phyloP scores from a whole-genome alignment of 2,888 invertebrate species.

The Fragum fragum region DNA sequence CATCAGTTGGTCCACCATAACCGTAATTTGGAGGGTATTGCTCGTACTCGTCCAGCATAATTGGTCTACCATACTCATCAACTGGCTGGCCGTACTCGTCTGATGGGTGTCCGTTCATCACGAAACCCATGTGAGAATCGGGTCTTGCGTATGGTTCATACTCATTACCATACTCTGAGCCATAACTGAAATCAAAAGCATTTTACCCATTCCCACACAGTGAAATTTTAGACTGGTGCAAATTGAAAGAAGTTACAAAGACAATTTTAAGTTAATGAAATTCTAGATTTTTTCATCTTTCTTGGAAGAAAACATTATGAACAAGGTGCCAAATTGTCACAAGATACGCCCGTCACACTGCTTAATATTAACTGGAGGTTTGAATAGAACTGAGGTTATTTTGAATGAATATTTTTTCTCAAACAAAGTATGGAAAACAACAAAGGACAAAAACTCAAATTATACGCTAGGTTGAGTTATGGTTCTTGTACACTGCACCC shows the following conservation, averaged over 20 bases:
- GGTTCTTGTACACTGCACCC: too few relatives aligned
- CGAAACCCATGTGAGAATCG: constrained; percentile 83
- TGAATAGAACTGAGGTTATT: too few relatives aligned
- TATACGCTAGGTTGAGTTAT: too few relatives aligned
- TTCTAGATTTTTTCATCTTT: neutral
- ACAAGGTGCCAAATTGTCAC: neutral
- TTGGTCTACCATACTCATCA: constrained; percentile 69
- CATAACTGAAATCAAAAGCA: constrained; percentile 66
- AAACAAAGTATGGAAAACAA: too few relatives aligned
- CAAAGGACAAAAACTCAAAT: too few relatives aligned
- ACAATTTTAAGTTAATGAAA: too few relatives aligned
- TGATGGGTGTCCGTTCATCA: constrained; percentile 74
- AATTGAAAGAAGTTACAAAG: too few relatives aligned
- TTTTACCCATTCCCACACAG: too few relatives aligned
- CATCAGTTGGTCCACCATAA: constrained; percentile 23
- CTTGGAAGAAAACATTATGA: neutral
- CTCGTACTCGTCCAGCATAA: constrained; percentile 66
- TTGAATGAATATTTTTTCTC: too few relatives aligned
- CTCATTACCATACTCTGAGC: constrained; percentile 65
- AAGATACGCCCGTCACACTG: too few relatives aligned
- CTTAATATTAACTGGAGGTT: too few relatives aligned
- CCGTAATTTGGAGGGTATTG: constrained; percentile 59
- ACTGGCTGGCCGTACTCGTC: constrained; percentile 78
- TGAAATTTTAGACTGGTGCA: too few relatives aligned
- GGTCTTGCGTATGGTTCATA: constrained; percentile 85